A percentile compares a stretch with the other conserved stretches of the same genome.
phyloP scores from a whole-genome alignment of 2,888 invertebrate genomes.

The Drosophila putrida region DNA sequence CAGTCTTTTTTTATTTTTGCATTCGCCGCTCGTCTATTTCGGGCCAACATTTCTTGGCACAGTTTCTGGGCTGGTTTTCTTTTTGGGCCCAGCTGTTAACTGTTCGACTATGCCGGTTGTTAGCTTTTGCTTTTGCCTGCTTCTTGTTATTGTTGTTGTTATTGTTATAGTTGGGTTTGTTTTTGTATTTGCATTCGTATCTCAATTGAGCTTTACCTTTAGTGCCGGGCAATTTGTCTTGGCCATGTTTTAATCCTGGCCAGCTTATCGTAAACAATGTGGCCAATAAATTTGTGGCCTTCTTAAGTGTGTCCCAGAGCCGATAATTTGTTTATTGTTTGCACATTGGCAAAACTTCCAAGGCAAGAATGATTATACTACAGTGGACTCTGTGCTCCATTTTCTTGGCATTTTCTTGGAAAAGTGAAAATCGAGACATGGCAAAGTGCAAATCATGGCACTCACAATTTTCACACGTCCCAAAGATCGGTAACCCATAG shows the following conservation, averaged over 20 bases:
- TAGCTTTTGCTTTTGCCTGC: slow-evolving; percentile 5
- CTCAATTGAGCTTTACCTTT: slow-evolving; percentile 45
- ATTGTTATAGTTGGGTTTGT: not conserved
- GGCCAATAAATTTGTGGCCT: slow-evolving; percentile 48
- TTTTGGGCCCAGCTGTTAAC: slow-evolving; percentile 54
- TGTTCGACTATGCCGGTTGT: slow-evolving; percentile 29
- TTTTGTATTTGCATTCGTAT: slow-evolving; percentile 31
- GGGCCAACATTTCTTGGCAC: slow-evolving; percentile 71
- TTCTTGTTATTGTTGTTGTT: slow-evolving; percentile 3
- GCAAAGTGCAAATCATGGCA: slow-evolving; percentile 69
- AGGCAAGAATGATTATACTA: slow-evolving; percentile 8
- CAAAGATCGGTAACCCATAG: slow-evolving; percentile 38
- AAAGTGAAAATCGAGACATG: slow-evolving; percentile 50
- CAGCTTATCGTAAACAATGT: slow-evolving; percentile 51
- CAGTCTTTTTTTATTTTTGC: slow-evolving; percentile 48
- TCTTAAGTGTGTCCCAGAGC: slow-evolving; percentile 17
- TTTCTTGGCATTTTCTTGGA: slow-evolving; percentile 29
- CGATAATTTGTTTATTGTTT: slow-evolving; percentile 70
- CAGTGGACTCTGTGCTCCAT: slow-evolving; percentile 5
- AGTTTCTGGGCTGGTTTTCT: slow-evolving; percentile 60
- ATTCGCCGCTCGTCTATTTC: slow-evolving; percentile 54
- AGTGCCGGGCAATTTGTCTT: slow-evolving; percentile 53
- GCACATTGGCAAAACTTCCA: slow-evolving; percentile 36
- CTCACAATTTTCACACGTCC: slow-evolving; percentile 71
- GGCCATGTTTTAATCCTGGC: slow-evolving; percentile 44